Evolutionary conservation across 2,797 vertebrate genomes (phyloP).

Genomic region (Peromyscus eremicus): DNA sequence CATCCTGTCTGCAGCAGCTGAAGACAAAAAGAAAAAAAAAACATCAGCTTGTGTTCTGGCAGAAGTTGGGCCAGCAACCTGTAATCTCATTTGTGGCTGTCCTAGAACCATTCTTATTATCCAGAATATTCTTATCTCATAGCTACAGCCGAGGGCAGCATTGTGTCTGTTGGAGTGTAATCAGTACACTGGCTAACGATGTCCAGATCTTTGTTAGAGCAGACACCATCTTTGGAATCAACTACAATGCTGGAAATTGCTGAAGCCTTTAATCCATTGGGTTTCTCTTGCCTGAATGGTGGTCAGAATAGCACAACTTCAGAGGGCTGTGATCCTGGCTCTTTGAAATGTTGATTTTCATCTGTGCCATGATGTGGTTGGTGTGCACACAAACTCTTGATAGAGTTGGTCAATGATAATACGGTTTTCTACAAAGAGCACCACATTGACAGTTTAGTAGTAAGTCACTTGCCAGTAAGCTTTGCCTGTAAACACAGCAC

Average conservation of each 20-base stretch:
- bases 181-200: slow-evolving; percentile 71
- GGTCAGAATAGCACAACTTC: slow-evolving; percentile 79
- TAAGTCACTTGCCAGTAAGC: slow-evolving; percentile 61
- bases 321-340: slow-evolving; percentile 82
- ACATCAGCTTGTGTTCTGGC: slow-evolving; percentile 84
- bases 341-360: slow-evolving; percentile 86
- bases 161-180: slow-evolving; percentile 77
- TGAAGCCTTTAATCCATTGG: slow-evolving; percentile 82
- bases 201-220: slow-evolving; percentile 85
- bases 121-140: slow-evolving; percentile 84
- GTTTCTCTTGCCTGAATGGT: slow-evolving; percentile 83
- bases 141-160: slow-evolving; percentile 82
- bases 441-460: slow-evolving; percentile 59
- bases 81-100: slow-evolving; percentile 86
- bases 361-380: slow-evolving; percentile 75
- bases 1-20: slow-evolving; percentile 75
- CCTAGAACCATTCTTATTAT: slow-evolving; percentile 83
- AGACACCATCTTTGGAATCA: slow-evolving; percentile 84
- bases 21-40: slow-evolving; percentile 82
- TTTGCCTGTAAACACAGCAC: slow-evolving; percentile 55
- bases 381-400: slow-evolving; percentile 79
- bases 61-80: slow-evolving; percentile 78
- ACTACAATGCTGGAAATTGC: slow-evolving; percentile 69
- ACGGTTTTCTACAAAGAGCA: slow-evolving; percentile 78
- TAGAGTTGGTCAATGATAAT: slow-evolving; percentile 79